These are phyloP conservation scores for Dasypus novemcinctus DNA, from an alignment of 2,113 vertebrate genomes.

Conservation along the genomic window DNA sequence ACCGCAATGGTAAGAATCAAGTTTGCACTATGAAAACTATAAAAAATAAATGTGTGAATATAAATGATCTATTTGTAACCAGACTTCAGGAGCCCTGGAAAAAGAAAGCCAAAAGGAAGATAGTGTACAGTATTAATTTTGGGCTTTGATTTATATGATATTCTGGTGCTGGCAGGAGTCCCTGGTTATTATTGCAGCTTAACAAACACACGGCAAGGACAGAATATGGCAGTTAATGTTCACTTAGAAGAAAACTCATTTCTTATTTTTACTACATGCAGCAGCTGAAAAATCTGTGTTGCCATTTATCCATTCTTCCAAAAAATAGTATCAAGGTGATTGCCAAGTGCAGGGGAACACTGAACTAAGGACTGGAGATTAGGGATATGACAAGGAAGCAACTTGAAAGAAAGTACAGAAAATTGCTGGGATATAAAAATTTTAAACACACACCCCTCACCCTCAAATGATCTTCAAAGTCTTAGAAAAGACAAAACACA, in stretches of 20 bases:
- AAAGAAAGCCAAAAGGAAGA: conserved; percentile 75
- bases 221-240: conserved; percentile 69
- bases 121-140: conserved; percentile 69
- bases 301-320: neutral
- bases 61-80: conserved; percentile 81
- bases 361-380: neutral
- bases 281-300: neutral
- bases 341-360: neutral
- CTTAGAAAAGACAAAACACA: neutral
- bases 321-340: neutral
- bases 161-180: conserved; percentile 31
- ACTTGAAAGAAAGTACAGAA: neutral
- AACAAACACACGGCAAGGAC: conserved; percentile 53
- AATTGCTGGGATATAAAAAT: neutral
- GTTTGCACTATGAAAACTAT: conserved; percentile 80
- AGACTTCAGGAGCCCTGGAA: conserved; percentile 76
- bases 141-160: conserved; percentile 73
- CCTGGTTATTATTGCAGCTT: conserved; percentile 51
- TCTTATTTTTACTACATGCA: conserved; percentile 75
- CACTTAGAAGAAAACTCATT: conserved; percentile 70
- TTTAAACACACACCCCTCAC: neutral
- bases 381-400: neutral
- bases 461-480: neutral
- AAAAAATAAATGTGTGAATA: conserved; percentile 81
- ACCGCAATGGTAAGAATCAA: conserved; percentile 54